phyloP scores from a whole-genome alignment of 2,888 invertebrate genomes.

The Blomia tropicalis region DNA sequence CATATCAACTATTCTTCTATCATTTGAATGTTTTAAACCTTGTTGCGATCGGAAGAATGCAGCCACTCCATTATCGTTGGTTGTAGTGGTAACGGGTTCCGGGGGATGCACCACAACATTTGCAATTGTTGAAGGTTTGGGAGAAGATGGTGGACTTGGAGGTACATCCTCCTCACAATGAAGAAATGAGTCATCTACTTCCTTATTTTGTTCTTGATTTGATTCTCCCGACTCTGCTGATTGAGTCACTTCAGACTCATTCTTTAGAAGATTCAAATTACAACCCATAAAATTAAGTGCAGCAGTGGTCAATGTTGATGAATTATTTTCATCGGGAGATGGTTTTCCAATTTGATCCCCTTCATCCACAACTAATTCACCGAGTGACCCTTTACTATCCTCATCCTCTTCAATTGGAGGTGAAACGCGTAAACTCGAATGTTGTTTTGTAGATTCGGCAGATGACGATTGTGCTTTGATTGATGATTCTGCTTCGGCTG shows the following conservation, averaged over 20 bases:
- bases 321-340: slow-evolving; percentile 44
- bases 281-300: too few species aligned
- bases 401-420: neutral
- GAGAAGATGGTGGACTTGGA: neutral
- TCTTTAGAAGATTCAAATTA: too few species aligned
- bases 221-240: neutral
- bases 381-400: neutral
- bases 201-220: neutral
- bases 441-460: neutral
- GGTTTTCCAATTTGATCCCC: slow-evolving; percentile 7
- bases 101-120: neutral
- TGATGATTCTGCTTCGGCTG: neutral
- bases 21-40: neutral
- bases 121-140: neutral
- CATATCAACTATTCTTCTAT: neutral
- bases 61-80: too few species aligned
- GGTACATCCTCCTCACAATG: neutral
- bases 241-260: neutral
- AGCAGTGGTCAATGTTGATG: too few species aligned
- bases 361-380: neutral
- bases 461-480: neutral
- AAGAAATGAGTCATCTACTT: neutral
- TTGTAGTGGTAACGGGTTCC: neutral
- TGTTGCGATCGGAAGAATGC: neutral
- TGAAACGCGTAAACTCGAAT: too few species aligned